Evolutionary conservation across 2,888 invertebrate genomes (phyloP).

Genomic region (Chrysolina oricalcia): DNA sequence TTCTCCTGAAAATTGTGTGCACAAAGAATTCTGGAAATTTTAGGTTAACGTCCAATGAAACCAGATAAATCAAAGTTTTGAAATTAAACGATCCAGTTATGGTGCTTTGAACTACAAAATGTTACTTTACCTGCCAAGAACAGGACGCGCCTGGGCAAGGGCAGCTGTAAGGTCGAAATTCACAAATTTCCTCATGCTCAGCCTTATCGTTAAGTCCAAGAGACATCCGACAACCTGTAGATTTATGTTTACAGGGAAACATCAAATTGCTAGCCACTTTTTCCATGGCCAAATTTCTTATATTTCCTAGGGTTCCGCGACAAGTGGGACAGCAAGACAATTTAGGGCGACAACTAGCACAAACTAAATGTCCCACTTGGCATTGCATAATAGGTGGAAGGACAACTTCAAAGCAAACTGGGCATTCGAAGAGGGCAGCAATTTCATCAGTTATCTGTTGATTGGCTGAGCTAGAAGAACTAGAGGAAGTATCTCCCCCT

Average conservation of each 20-base stretch:
- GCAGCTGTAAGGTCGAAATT: slow-evolving; percentile 98
- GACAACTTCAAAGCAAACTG: slow-evolving; percentile 99
- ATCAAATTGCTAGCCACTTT: slow-evolving; percentile 97
- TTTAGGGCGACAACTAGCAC: slow-evolving; percentile 97
- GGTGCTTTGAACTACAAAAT: neutral
- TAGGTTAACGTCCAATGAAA: too few relatives aligned
- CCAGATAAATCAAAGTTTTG: too few relatives aligned
- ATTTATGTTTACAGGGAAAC: slow-evolving; percentile 99
- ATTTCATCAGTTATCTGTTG: slow-evolving; percentile 85
- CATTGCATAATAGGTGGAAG: slow-evolving; percentile 99
- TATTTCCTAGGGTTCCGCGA: slow-evolving; percentile 95
- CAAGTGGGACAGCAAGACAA: slow-evolving; percentile 98
- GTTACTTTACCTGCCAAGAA: slow-evolving; percentile 87
- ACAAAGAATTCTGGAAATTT: too few relatives aligned
- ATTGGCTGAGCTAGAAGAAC: slow-evolving; percentile 61
- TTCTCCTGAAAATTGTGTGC: too few relatives aligned
- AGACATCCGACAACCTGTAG: slow-evolving; percentile 94
- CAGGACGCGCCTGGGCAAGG: slow-evolving; percentile 99
- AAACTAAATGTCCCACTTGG: slow-evolving; percentile 98
- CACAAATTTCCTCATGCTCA: slow-evolving; percentile 98
- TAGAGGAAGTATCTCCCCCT: slow-evolving; percentile 62
- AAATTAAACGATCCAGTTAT: neutral
- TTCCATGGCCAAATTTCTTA: slow-evolving; percentile 99
- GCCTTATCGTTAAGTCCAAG: slow-evolving; percentile 97
- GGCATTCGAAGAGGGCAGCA: slow-evolving; percentile 94